phyloP scores from a whole-genome alignment of 2,797 vertebrate species.

The Todus mexicanus region DNA sequence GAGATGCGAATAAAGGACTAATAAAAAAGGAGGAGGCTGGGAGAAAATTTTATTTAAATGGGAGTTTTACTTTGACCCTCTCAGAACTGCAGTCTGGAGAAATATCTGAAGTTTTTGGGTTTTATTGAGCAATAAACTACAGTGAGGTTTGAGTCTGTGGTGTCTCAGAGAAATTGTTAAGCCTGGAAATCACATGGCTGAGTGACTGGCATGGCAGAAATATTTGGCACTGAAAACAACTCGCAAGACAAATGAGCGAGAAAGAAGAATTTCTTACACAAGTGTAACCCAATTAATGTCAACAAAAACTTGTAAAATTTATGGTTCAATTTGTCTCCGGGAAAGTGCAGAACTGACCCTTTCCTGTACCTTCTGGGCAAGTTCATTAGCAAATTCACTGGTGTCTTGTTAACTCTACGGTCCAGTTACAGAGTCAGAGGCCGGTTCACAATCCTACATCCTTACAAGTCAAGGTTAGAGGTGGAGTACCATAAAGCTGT shows the following conservation, averaged over 20 bases:
- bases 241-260: slow-evolving; percentile 46
- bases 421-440: neutral
- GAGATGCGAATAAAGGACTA: slow-evolving; percentile 40
- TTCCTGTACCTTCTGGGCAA: slow-evolving; percentile 53
- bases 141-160: slow-evolving; percentile 44
- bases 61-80: slow-evolving; percentile 57
- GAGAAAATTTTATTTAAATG: slow-evolving; percentile 36
- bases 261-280: slow-evolving; percentile 56
- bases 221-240: slow-evolving; percentile 37
- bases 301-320: slow-evolving; percentile 59
- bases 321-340: slow-evolving; percentile 32
- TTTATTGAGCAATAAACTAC: slow-evolving; percentile 73
- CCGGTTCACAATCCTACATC: neutral
- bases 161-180: slow-evolving; percentile 48
- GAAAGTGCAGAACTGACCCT: slow-evolving; percentile 34
- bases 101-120: slow-evolving; percentile 47
- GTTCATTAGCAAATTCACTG: slow-evolving; percentile 50
- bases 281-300: slow-evolving; percentile 64
- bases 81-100: slow-evolving; percentile 43
- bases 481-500: neutral
- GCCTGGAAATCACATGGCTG: slow-evolving; percentile 70
- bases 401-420: slow-evolving; percentile 23
- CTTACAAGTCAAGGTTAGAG: neutral
- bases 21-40: neutral
- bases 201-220: slow-evolving; percentile 50